A percentile compares a stretch with the other conserved stretches of the same genome.
phyloP scores from a whole-genome alignment of 2,113 vertebrate genomes.

The Vidua macroura region DNA sequence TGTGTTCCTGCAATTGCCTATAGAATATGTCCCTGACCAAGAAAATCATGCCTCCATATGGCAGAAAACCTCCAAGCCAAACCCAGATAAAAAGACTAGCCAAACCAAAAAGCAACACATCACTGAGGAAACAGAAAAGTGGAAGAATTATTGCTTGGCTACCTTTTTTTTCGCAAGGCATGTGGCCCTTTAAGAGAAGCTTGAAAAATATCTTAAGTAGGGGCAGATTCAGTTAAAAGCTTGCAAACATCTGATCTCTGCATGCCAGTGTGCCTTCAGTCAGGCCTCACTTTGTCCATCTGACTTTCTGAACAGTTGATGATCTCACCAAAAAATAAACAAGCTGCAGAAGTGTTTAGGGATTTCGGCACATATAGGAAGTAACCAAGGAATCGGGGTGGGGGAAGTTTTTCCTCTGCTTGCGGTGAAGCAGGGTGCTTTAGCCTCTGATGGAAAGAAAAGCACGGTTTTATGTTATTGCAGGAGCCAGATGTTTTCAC shows the following conservation, averaged over 20 bases:
- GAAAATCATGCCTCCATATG: background rate
- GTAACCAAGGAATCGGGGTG: background rate
- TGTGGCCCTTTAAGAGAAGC: background rate
- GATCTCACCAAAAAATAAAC: conserved; percentile 30
- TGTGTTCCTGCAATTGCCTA: background rate
- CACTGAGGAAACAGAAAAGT: background rate
- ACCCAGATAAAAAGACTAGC: background rate
- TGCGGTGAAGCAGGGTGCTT: background rate
- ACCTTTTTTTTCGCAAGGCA: background rate
- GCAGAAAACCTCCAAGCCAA: background rate
- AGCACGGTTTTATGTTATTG: fast-evolving
- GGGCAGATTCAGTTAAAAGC: background rate
- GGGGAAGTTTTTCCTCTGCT: background rate
- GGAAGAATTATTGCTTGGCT: background rate
- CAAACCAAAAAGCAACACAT: background rate
- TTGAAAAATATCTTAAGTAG: background rate
- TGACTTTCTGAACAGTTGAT: background rate
- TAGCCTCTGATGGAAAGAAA: background rate
- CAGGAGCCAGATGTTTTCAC: background rate
- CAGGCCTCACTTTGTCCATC: background rate
- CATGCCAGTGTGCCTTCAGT: background rate
- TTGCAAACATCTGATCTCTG: background rate
- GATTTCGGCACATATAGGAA: background rate
- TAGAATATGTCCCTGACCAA: background rate
- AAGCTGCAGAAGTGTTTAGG: background rate